Evolutionary conservation across 2,797 vertebrate species (phyloP), one percentile per base, ranked within the genome.

Genomic region (Pelodytes ibericus): DNA sequence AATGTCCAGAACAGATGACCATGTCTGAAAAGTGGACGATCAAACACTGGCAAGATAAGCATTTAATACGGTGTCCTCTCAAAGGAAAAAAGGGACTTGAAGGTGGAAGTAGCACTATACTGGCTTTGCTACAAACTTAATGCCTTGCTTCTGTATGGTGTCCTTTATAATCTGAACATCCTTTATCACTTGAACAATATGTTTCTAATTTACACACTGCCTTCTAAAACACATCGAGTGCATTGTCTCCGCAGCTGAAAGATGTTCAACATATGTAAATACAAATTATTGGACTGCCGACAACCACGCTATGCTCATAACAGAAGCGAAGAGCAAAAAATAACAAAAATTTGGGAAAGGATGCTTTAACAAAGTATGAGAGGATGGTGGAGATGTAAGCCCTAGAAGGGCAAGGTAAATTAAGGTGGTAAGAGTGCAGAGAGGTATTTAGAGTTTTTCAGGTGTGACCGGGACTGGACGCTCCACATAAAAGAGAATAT

Each of bases 401-500:
- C 33, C 26, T 18, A 53, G 6, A 4, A 16, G 29, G n/a, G 29
- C 6, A 33, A 30, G 39, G 20, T 20, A 36, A 7, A 53, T 64
- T 31, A 36, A 49, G 75, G 47, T 53, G 49, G 15, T 56, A 33
- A 27, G 31, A 49, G 53, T 57, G 22, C 33, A 49, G 30, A 33
- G 89, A 88, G 88, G 87, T 87, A 85, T 90, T 79, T 88, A 94
- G 81, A 90, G 94, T 90, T 92, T 93, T 62, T 94, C 92, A 1
- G 91, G 77, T 74, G 84, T 86, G 13, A 82, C 81, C 79, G 84
- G 92, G 79, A 90, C 89, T 77, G 91, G 93, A 71, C 90, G 92
- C 83, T 96, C 96, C 81, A 95, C 94, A 0, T 98, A 99, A 84
- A 99, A 99, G 30, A 99, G 95, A 86, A 99, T 97, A 86, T 99